These are phyloP conservation scores for Lampris megalopsis DNA, from an alignment of 2,113 vertebrate species.

Conservation along the genomic window DNA sequence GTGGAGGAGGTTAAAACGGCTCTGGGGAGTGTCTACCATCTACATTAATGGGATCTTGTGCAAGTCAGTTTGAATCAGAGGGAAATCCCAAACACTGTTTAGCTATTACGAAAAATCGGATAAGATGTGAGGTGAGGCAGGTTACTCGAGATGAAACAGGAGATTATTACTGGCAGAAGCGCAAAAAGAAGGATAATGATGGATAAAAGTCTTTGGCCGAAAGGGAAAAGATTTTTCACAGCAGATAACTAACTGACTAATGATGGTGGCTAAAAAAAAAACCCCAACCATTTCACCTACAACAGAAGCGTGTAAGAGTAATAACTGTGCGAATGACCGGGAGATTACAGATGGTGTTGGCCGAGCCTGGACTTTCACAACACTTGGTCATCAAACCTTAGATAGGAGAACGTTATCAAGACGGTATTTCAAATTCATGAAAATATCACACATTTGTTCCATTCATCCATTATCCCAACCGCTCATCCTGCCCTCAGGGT, in stretches of 20 bases:
- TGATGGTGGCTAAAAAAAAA: no score
- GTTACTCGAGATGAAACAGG: constrained; percentile 1
- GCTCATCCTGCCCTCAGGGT: no score
- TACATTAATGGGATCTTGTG: not conserved
- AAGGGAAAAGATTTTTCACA: not conserved
- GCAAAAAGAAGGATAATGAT: not conserved
- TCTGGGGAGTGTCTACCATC: not conserved
- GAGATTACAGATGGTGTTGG: not conserved
- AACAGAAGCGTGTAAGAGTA: no score
- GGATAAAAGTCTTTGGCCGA: not conserved
- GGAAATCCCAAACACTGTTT: not conserved
- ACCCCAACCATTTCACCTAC: not conserved
- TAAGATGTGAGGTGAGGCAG: not conserved
- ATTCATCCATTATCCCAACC: no score
- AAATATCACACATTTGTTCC: no score
- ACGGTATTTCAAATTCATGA: no score
- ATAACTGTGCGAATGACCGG: no score
- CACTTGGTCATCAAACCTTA: no score
- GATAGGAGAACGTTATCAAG: no score
- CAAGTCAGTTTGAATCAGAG: not conserved
- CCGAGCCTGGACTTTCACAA: not conserved
- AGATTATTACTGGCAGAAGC: not conserved
- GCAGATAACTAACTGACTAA: not conserved
- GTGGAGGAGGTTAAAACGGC: not conserved
- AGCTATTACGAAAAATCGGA: not conserved